A percentile compares a stretch with the other conserved stretches of the same genome.
These are phyloP conservation scores for Platysteira castanea DNA, from an alignment of 2,113 vertebrate species.

Conservation along the genomic window DNA sequence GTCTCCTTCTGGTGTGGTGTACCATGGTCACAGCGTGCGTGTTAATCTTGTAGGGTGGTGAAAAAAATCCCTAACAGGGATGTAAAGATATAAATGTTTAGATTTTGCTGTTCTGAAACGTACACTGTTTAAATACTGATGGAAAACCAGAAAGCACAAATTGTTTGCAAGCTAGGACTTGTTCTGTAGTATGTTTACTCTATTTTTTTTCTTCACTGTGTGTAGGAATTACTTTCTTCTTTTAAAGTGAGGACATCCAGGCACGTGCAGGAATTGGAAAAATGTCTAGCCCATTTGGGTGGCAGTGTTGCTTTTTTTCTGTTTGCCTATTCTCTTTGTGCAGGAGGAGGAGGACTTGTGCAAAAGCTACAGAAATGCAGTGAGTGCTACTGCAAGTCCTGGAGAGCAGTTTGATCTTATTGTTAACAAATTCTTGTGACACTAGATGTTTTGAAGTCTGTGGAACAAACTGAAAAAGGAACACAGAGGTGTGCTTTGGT, in stretches of 20 bases:
- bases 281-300: neutral
- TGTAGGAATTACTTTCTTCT: neutral
- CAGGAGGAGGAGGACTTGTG: neutral
- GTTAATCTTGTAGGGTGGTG: neutral
- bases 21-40: neutral
- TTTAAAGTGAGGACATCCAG: neutral
- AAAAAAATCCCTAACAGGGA: neutral
- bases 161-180: neutral
- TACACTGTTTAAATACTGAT: neutral
- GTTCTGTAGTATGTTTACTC: neutral
- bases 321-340: neutral
- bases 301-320: neutral
- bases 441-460: neutral
- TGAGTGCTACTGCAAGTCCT: neutral
- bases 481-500: neutral
- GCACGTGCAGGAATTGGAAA: neutral
- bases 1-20: neutral
- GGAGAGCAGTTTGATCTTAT: neutral
- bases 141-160: neutral
- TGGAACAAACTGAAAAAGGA: neutral
- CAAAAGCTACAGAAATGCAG: neutral
- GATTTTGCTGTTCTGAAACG: neutral
- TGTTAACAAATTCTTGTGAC: neutral
- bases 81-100: slow-evolving; percentile 42
- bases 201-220: neutral